Evolutionary conservation across 2,888 invertebrate genomes (phyloP).

Genomic region (Diaperis boleti): DNA sequence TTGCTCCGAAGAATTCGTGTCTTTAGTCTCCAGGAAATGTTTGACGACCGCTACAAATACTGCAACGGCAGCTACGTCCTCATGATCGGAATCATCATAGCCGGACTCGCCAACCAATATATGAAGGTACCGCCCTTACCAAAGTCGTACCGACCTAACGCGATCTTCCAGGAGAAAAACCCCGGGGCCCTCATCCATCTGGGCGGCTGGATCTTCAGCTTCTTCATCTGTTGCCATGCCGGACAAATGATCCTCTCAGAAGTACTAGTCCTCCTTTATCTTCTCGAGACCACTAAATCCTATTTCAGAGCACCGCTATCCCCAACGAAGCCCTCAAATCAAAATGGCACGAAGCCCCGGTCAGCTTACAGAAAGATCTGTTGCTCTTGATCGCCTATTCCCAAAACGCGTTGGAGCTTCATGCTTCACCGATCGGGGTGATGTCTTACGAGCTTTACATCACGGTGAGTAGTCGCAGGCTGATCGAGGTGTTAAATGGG

Average conservation of each 20-base stretch:
- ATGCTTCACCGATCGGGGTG: background rate
- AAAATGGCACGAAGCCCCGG: slow-evolving; percentile 1
- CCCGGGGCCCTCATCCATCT: background rate
- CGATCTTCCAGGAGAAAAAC: background rate
- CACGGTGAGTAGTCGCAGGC: background rate
- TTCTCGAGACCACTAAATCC: background rate
- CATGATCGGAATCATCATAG: slow-evolving; percentile 5
- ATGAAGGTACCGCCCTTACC: background rate
- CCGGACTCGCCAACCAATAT: slow-evolving; percentile 5
- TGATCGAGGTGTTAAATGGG: background rate
- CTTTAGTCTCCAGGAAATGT: slow-evolving; percentile 6
- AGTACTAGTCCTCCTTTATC: background rate
- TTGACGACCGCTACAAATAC: slow-evolving; percentile 9
- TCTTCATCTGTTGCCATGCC: slow-evolving; percentile 6
- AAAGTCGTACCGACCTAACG: too few species aligned
- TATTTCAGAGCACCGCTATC: too few species aligned
- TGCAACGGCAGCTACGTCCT: slow-evolving; percentile 5
- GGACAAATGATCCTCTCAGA: slow-evolving; percentile 8
- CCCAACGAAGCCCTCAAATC: background rate
- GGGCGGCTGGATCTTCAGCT: background rate
- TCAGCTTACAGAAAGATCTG: background rate
- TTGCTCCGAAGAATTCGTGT: background rate
- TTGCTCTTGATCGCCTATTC: background rate
- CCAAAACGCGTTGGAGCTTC: background rate
- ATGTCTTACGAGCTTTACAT: slow-evolving; percentile 4